These are phyloP conservation scores for Pteronura brasiliensis DNA, from an alignment of 2,113 vertebrate genomes.

Conservation along the genomic window DNA sequence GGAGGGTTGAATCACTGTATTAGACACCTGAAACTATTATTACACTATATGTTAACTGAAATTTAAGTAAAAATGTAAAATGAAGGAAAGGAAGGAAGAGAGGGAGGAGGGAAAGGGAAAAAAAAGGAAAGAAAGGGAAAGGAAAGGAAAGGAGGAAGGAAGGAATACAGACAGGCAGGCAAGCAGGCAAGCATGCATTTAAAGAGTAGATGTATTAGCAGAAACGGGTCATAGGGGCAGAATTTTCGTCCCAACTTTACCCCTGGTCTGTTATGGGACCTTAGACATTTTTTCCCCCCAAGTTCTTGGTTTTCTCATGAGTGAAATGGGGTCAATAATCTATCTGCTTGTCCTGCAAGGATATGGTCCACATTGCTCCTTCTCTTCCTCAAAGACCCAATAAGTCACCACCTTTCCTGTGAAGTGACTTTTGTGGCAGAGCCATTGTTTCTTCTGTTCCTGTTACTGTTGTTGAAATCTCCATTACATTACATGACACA, in stretches of 20 bases:
- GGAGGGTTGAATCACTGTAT: neutral
- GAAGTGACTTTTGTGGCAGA: neutral
- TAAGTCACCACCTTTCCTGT: neutral
- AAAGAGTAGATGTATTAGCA: neutral
- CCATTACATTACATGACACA: accelerated
- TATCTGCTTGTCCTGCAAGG: neutral
- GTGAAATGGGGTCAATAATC: neutral
- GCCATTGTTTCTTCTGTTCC: neutral
- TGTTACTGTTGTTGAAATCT: accelerated
- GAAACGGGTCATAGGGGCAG: neutral
- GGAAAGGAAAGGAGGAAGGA: neutral
- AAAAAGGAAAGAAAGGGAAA: neutral
- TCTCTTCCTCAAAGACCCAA: neutral
- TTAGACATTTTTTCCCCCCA: neutral
- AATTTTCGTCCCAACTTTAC: neutral
- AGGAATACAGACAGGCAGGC: neutral
- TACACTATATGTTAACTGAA: neutral
- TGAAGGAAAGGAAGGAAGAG: neutral
- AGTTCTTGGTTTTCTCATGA: neutral
- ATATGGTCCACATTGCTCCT: neutral
- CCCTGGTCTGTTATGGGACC: neutral
- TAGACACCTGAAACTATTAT: neutral
- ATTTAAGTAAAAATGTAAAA: neutral
- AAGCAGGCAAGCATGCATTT: neutral
- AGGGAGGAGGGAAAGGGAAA: neutral